phyloP scores from a whole-genome alignment of 2,113 vertebrate species.

The Trogon melanurus region DNA sequence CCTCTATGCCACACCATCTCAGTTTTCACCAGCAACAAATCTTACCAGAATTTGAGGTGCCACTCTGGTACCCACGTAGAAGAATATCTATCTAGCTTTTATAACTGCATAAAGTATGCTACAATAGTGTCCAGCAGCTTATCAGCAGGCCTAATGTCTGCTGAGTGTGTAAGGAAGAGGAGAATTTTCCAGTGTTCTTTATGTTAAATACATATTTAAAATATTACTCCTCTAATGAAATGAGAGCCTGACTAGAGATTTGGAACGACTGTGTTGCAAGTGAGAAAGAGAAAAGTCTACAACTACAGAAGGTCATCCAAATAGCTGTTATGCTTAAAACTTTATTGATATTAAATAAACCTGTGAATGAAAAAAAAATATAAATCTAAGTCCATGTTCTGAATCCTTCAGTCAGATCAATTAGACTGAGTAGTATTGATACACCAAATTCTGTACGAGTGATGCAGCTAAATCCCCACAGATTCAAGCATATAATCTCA shows the following conservation, averaged over 20 bases:
- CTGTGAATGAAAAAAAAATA: neutral
- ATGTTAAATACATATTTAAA: neutral
- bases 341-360: neutral
- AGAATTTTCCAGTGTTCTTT: too few species aligned
- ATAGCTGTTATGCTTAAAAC: neutral
- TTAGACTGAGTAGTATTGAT: neutral
- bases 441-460: neutral
- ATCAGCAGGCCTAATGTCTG: neutral
- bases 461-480: neutral
- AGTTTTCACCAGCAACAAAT: neutral
- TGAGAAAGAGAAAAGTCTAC: neutral
- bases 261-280: neutral
- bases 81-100: neutral
- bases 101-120: neutral
- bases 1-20: neutral
- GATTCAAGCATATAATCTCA: neutral
- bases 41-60: neutral
- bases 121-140: neutral
- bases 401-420: neutral
- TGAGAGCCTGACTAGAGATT: neutral
- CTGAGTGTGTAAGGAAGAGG: neutral
- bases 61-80: neutral
- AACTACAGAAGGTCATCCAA: neutral
- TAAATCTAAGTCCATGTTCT: neutral
- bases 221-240: neutral